Conservation (phyloP, 2,113 vertebrate genomes). For the Cathartes aura region DNA sequence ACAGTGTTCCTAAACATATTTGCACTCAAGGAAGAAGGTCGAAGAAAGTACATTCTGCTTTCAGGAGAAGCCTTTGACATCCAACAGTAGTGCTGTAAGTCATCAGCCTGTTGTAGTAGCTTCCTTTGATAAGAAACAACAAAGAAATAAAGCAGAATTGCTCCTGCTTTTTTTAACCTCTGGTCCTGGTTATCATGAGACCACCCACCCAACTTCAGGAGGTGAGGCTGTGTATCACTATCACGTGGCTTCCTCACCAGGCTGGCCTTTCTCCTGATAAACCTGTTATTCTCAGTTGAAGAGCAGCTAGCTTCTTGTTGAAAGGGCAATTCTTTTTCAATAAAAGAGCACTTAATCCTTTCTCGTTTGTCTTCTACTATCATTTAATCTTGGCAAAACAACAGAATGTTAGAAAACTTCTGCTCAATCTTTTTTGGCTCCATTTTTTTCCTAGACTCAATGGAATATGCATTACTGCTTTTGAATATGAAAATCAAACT, state of each 20-base stretch:
- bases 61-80: neutral
- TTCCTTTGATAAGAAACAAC: neutral
- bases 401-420: neutral
- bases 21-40: neutral
- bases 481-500: constrained; percentile 8
- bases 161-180: neutral
- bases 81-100: neutral
- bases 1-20: neutral
- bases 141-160: neutral
- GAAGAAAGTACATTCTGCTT: neutral
- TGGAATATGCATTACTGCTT: neutral
- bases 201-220: neutral
- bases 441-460: neutral
- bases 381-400: constrained; percentile 39
- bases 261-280: neutral
- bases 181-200: neutral
- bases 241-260: neutral
- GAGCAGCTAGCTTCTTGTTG: neutral
- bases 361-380: neutral
- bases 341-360: constrained; percentile 32
- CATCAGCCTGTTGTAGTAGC: neutral
- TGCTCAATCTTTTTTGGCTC: neutral
- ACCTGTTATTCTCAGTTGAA: neutral
- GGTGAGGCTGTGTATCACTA: neutral
- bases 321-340: neutral